phyloP scores from a whole-genome alignment of 1,140 invertebrate genomes.

The Eumeta japonica region DNA sequence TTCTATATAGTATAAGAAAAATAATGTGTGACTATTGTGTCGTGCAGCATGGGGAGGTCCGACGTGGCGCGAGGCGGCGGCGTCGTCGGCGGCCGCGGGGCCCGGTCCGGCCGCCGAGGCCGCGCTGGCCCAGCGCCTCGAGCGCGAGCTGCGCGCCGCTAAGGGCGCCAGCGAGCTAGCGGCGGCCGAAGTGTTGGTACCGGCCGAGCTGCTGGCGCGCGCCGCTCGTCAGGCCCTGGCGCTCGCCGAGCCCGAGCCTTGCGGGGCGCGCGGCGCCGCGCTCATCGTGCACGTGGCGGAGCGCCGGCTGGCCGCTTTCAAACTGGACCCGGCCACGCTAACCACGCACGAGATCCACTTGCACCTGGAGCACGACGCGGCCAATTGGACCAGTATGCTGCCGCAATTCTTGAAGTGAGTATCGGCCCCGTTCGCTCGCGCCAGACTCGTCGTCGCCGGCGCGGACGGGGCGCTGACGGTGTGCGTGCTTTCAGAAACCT shows the following conservation, averaged over 20 bases:
- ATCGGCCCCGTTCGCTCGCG: conserved; percentile 9
- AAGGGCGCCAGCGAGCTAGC: conserved; percentile 71
- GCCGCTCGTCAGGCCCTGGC: conserved; percentile 74
- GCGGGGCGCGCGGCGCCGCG: conserved; percentile 75
- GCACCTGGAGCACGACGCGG: conserved; percentile 77
- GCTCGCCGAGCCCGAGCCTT: conserved; percentile 81
- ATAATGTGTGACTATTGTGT: conserved; percentile 36
- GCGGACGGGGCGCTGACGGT: not conserved
- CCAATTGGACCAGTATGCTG: conserved; percentile 78
- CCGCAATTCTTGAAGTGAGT: conserved; percentile 85
- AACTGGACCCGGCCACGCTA: conserved; percentile 78
- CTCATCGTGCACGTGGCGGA: conserved; percentile 75
- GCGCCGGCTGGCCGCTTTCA: conserved; percentile 66
- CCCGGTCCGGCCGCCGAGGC: conserved; percentile 42
- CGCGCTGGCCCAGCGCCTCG: conserved; percentile 67
- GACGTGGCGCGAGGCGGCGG: conserved; percentile 44
- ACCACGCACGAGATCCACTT: conserved; percentile 84
- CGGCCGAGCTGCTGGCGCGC: conserved; percentile 71
- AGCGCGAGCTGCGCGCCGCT: conserved; percentile 72
- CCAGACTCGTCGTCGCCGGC: not conserved
- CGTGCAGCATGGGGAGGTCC: conserved; percentile 46
- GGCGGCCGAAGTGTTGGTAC: conserved; percentile 78
- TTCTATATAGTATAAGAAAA: too few species aligned
- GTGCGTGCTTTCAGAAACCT: conserved; percentile 67
- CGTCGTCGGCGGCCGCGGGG: too few species aligned